Conservation (phyloP, 2,888 invertebrate species). For the Apodemia zela region DNA sequence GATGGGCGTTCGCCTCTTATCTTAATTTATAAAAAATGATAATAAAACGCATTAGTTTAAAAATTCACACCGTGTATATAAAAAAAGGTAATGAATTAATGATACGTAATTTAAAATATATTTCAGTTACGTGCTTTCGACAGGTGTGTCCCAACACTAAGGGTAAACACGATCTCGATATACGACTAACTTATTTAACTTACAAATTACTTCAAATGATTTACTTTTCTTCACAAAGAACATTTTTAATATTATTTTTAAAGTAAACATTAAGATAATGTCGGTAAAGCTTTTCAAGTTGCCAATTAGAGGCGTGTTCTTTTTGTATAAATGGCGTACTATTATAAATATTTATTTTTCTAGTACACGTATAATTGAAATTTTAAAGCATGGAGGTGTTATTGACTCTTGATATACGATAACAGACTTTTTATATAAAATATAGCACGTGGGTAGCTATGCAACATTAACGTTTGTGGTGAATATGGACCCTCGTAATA, state of each 20-base stretch:
- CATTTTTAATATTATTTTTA: neutral
- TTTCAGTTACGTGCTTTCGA: no score
- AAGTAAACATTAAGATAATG: conserved; percentile 5
- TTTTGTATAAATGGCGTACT: neutral
- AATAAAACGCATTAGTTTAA: no score
- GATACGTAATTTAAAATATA: no score
- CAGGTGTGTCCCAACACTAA: neutral
- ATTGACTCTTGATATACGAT: conserved; percentile 5
- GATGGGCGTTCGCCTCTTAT: no score
- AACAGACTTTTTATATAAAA: neutral
- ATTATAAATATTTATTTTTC: conserved; percentile 12
- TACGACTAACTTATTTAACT: neutral
- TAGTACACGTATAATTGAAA: neutral
- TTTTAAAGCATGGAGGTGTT: conserved; percentile 6
- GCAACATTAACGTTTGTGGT: no score
- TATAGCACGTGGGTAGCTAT: no score
- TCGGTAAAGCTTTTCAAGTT: conserved; percentile 6
- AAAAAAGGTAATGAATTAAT: no score
- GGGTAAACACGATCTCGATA: neutral
- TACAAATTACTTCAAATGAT: conserved; percentile 9
- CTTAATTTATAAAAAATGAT: no score
- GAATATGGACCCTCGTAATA: no score
- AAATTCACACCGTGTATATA: no score
- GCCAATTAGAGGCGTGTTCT: conserved; percentile 4
- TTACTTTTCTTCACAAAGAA: conserved; percentile 2